Base-by-base conservation (phyloP, 2,888 invertebrate species). In the Halictus quadricinctus region DNA sequence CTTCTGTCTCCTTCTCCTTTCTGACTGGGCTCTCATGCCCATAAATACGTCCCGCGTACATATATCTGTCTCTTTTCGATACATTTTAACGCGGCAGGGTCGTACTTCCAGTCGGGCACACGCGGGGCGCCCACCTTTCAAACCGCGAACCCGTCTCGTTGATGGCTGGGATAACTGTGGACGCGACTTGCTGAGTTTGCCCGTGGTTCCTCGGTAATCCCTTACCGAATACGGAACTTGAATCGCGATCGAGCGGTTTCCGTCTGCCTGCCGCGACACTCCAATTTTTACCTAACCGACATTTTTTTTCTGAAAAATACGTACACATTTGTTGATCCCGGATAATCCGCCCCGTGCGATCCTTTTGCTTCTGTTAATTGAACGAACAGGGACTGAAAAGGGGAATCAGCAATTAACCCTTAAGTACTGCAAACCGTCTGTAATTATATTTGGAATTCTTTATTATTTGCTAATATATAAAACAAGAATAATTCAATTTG, bases 71-170 rank as follows among this genome's bases (percentile, higher is more conserved):
- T 89, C 90, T 90, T 91, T 91, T 91, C 90, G 91, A 92, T 92
- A 92, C 91, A 89, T 92, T 92, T 92, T 92, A 92, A 92, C 92
- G 90, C 92, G 64, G 88, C 90, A 84, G 87, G 83, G 83, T 84
- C 84, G 85, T 79, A 75, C 64, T 66, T 78, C 73, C 74, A 76
- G 48, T 50, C 80, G 78, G 66, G 72, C 73, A 73, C 80, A 86
- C 81, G 73, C 78, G 72, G 88, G 69, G 86, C 84, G 79, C 87
- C 83, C 87, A 88, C 85, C 85, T 87, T 87, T 88, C 86, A 60
- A 85, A 86, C 85, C 79, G 73, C 76, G 83, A 76, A 80, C 83
- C 66, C 81, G 79, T 88, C 78, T 76, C 76, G 79, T 82, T 77
- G 88, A 82, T 87, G 75, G 75, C 69, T 81, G 84, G 79, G 76